A percentile compares a stretch with the other conserved stretches of the same genome.
Conservation (phyloP, 2,888 invertebrate genomes). For the Hedychridium roseum region DNA sequence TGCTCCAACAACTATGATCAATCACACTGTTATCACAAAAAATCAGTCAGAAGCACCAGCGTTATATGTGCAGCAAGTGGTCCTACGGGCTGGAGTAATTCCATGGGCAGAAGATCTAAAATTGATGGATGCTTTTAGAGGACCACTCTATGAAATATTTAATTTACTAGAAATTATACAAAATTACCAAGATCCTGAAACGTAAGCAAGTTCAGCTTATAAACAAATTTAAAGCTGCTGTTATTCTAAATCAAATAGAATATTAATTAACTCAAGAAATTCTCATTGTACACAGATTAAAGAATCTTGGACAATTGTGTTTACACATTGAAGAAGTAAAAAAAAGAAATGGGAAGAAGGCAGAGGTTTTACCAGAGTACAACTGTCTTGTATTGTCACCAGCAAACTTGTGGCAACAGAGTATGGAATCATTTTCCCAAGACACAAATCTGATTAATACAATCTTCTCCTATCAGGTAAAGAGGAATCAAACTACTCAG, state of each 20-base stretch:
- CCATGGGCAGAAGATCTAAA: conserved; percentile 87
- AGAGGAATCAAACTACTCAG: conserved; percentile 2
- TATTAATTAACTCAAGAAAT: conserved; percentile 1
- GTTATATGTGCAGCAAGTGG: conserved; percentile 80
- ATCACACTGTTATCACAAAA: conserved; percentile 55
- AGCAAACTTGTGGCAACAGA: conserved; percentile 92
- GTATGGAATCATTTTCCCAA: conserved; percentile 78
- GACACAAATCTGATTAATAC: conserved; percentile 84
- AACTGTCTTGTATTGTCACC: conserved; percentile 92
- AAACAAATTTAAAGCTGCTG: not conserved
- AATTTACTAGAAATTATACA: conserved; percentile 84
- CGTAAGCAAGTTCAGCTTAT: conserved; percentile 65
- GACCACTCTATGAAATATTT: conserved; percentile 89
- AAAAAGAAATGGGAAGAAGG: conserved; percentile 68
- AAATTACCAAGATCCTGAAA: conserved; percentile 79
- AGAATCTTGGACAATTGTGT: conserved; percentile 82
- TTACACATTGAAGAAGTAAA: conserved; percentile 85
- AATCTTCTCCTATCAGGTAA: conserved; percentile 84
- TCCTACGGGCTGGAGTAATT: conserved; percentile 78
- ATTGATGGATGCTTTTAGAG: conserved; percentile 90
- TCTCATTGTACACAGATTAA: conserved; percentile 65
- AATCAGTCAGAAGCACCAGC: conserved; percentile 67
- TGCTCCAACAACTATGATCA: conserved; percentile 76
- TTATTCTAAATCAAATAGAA: not conserved
- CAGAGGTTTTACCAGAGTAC: conserved; percentile 85